A percentile compares a stretch with the other conserved stretches of the same genome.
These are phyloP conservation scores for Chrysoperla carnea DNA, from an alignment of 1,140 invertebrate species.

Conservation along the genomic window DNA sequence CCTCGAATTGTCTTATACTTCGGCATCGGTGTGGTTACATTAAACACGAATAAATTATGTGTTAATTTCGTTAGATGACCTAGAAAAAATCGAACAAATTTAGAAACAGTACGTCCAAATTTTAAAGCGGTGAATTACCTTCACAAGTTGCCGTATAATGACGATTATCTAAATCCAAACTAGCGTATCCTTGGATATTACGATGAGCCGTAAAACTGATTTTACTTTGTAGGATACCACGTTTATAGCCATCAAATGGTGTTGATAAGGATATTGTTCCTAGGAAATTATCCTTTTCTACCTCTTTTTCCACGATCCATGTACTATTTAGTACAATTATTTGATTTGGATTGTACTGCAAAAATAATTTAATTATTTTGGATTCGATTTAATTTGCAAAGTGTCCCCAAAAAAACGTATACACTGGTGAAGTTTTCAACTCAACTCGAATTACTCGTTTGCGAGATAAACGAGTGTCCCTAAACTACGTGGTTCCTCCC, in stretches of 20 bases:
- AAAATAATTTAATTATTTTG: slow-evolving; percentile 3
- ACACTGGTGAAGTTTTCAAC: no score
- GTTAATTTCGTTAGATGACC: slow-evolving; percentile 42
- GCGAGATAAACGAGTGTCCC: no score
- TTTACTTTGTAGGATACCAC: slow-evolving; percentile 41
- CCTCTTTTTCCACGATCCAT: slow-evolving; percentile 29
- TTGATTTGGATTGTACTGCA: slow-evolving; percentile 28
- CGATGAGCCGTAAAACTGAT: slow-evolving; percentile 36
- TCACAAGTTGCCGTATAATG: slow-evolving; percentile 40
- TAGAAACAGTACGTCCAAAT: background rate
- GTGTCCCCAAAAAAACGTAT: no score
- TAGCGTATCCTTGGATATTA: slow-evolving; percentile 41
- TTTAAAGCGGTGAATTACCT: slow-evolving; percentile 16
- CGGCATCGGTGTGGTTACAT: slow-evolving; percentile 50
- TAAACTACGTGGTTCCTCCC: no score
- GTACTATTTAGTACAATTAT: slow-evolving; percentile 31
- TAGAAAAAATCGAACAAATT: slow-evolving; percentile 12
- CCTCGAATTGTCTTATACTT: slow-evolving; percentile 40
- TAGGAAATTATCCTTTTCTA: slow-evolving; percentile 27
- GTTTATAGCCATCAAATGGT: slow-evolving; percentile 41
- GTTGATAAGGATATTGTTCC: slow-evolving; percentile 33
- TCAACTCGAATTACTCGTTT: no score
- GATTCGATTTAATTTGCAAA: no score
- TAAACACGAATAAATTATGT: slow-evolving; percentile 45
- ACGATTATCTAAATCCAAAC: slow-evolving; percentile 45